Percentiles rank a stretch among this genome's conserved stretches.
Evolutionary conservation across 2,113 vertebrate genomes (phyloP).

Genomic region (Ochotona curzoniae): DNA sequence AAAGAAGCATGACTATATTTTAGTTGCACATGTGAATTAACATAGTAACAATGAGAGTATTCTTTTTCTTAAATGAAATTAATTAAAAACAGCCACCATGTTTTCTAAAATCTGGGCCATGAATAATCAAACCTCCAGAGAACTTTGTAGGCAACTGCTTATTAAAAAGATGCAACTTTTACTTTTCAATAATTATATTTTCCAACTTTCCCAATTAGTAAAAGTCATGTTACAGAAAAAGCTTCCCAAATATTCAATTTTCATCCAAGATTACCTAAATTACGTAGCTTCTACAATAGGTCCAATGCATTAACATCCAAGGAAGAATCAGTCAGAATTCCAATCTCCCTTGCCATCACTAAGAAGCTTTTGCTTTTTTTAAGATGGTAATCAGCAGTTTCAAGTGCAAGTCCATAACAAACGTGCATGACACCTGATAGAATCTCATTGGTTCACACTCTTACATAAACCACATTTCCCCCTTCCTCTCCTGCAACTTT

Average conservation of each 20-base stretch:
- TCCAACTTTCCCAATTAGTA: neutral
- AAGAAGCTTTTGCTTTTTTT: neutral
- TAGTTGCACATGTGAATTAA: neutral
- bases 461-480: slow-evolving; percentile 64
- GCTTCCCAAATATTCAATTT: neutral
- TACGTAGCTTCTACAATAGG: neutral
- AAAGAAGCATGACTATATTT: neutral
- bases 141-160: slow-evolving; percentile 6
- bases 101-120: slow-evolving; percentile 16
- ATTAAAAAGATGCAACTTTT: neutral
- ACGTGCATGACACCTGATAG: slow-evolving; percentile 48
- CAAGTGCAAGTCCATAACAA: slow-evolving; percentile 38
- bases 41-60: slow-evolving; percentile 21
- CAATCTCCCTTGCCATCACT: neutral
- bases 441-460: slow-evolving; percentile 71
- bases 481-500: neutral
- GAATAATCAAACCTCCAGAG: slow-evolving; percentile 6
- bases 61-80: slow-evolving; percentile 11
- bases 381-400: slow-evolving; percentile 29
- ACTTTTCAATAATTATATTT: neutral
- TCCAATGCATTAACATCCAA: neutral
- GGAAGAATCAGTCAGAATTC: slow-evolving; percentile 8
- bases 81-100: slow-evolving; percentile 7
- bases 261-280: slow-evolving; percentile 11
- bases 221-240: neutral